A percentile compares a stretch with the other conserved stretches of the same genome.
Evolutionary conservation across 2,113 vertebrate genomes (phyloP).

Genomic region (Albula goreensis): DNA sequence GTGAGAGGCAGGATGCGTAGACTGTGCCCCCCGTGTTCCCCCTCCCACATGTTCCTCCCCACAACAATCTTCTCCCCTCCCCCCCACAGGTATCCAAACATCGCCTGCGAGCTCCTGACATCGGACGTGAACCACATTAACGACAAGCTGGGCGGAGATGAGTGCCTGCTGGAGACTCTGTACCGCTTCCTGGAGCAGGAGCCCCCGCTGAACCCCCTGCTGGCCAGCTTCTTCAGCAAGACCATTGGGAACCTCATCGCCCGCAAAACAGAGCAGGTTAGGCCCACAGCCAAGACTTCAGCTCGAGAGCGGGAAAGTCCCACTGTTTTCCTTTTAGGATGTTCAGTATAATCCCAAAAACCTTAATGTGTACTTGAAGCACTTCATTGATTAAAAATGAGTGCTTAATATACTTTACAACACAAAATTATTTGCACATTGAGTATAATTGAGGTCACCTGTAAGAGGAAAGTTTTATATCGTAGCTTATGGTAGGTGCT

Average conservation of each 20-base stretch:
- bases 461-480: too few species aligned
- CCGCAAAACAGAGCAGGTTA: conserved; percentile 92
- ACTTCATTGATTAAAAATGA: neutral
- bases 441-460: too few species aligned
- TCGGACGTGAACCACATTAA: conserved; percentile 93
- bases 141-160: conserved; percentile 86
- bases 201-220: conserved; percentile 88
- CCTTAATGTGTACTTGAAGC: neutral
- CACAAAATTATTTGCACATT: neutral
- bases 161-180: conserved; percentile 83
- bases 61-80: neutral
- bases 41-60: too few species aligned
- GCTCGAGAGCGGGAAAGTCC: neutral
- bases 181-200: conserved; percentile 88
- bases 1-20: neutral
- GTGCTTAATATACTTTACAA: neutral
- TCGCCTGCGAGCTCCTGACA: conserved; percentile 93
- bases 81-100: conserved; percentile 84
- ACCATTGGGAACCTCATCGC: conserved; percentile 93
- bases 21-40: neutral
- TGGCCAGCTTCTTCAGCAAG: conserved; percentile 98
- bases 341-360: neutral
- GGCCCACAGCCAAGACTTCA: neutral
- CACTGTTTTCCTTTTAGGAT: too few species aligned
- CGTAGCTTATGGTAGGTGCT: too few species aligned